Base-by-base conservation (phyloP, 2,888 invertebrate species). In the Tanytarsus gracilentus region DNA sequence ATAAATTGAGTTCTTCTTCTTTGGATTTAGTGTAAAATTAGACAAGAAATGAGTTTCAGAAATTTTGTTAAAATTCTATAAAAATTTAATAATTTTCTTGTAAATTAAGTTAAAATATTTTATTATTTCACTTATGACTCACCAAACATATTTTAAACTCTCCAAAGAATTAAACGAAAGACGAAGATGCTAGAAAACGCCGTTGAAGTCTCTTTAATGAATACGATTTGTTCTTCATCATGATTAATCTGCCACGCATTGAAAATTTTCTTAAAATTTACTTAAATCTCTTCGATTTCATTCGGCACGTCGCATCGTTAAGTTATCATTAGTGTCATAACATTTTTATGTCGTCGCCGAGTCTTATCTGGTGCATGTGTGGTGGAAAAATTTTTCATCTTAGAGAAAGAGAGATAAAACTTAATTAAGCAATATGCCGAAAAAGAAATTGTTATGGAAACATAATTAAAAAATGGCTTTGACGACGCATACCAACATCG, bases 1-100 rank as follows among this genome's bases (percentile, higher is more conserved):
- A 48, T 40, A 58, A 25, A 56, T 56, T 53, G 53, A 39, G 40
- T 56, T 56, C 18, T 36, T 26, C 8, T 18, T 44, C 40, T 8
- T 14, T 58, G 58, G 29, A 18, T 21, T 14, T 58, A 29, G 48
- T 40, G 14, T 44, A 58, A 29, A 58, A 58, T 40, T 27, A 16
- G 16, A 33, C 26, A 4, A 18, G 39, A 18, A 33, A 23, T 23
- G n/a, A 40, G 25, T 16, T n/a, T n/a, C n/a, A n/a, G n/a, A n/a
- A n/a, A n/a, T n/a, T n/a, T n/a, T n/a, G n/a, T n/a, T n/a, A n/a
- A n/a, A n/a, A n/a, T n/a, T n/a, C n/a, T n/a, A n/a, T n/a, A n/a
- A n/a, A n/a, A n/a, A n/a, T n/a, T n/a, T n/a, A n/a, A n/a, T n/a
- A n/a, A n/a, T n/a, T n/a, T n/a, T n/a, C n/a, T n/a, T n/a, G n/a